Evolutionary conservation across 2,797 vertebrate species (phyloP).

Genomic region (Capromys pilorides): DNA sequence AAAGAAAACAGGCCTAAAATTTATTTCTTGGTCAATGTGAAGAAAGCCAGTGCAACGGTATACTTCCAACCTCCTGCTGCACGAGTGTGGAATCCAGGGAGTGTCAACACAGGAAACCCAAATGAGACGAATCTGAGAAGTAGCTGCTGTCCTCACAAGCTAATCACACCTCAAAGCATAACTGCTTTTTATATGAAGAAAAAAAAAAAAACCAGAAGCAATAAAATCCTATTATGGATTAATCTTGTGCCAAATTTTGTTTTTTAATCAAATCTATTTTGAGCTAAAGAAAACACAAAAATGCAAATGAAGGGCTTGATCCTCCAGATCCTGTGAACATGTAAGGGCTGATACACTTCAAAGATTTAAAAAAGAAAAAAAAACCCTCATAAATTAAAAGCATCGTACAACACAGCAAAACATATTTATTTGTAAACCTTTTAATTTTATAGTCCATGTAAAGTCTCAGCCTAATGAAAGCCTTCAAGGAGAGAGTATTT

Average conservation of each 20-base stretch:
- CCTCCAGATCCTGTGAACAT: constrained; percentile 74
- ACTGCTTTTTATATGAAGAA: constrained; percentile 80
- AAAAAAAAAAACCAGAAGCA: constrained; percentile 84
- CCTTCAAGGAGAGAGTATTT: constrained; percentile 63
- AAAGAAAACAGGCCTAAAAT: constrained; percentile 24
- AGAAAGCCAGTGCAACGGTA: background rate
- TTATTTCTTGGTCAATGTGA: constrained; percentile 19
- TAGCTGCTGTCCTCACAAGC: constrained; percentile 76
- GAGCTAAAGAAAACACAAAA: constrained; percentile 86
- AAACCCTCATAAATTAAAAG: constrained; percentile 82
- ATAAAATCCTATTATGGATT: constrained; percentile 88
- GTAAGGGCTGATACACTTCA: constrained; percentile 83
- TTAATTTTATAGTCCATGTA: constrained; percentile 81
- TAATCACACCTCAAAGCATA: constrained; percentile 86
- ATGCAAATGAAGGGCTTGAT: constrained; percentile 85
- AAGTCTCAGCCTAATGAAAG: constrained; percentile 81
- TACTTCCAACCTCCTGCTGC: background rate
- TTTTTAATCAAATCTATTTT: constrained; percentile 88
- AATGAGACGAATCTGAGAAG: constrained; percentile 79
- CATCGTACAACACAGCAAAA: constrained; percentile 78
- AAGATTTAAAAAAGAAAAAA: constrained; percentile 64
- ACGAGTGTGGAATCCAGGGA: background rate
- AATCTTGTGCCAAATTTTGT: constrained; percentile 89
- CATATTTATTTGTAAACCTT: constrained; percentile 80
- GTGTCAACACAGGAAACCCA: constrained; percentile 52